Conservation (phyloP, 1,140 invertebrate genomes). For the Wasmannia auropunctata region DNA sequence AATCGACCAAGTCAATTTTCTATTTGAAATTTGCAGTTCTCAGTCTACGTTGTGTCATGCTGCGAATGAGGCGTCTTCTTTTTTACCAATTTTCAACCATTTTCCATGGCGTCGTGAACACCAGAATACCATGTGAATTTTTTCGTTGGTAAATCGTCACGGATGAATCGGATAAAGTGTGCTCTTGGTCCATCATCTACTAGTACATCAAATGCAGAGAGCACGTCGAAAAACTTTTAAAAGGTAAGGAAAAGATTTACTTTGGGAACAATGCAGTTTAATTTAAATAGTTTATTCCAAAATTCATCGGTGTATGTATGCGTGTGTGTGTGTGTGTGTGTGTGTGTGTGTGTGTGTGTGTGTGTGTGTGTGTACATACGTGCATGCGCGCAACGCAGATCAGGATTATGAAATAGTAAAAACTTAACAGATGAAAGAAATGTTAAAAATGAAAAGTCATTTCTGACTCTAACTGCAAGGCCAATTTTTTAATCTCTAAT, state of each 20-base stretch:
- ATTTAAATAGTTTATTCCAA: too few species aligned
- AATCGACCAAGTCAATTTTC: slow-evolving; percentile 49
- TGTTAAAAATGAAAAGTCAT: too few species aligned
- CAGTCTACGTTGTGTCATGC: neutral
- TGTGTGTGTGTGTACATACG: too few species aligned
- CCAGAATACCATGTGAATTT: neutral
- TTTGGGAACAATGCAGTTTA: neutral
- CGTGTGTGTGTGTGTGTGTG: too few species aligned
- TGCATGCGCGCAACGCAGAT: too few species aligned
- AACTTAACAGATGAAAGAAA: too few species aligned
- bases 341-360: too few species aligned
- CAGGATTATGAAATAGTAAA: too few species aligned
- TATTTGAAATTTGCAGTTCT: slow-evolving; percentile 44
- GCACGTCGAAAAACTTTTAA: neutral
- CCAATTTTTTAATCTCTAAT: too few species aligned
- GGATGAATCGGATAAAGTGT: neutral
- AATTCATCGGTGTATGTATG: too few species aligned
- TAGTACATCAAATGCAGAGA: neutral
- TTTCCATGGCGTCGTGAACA: neutral
- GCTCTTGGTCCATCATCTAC: neutral
- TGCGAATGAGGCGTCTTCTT: neutral
- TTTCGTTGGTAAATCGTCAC: neutral
- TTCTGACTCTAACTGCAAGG: too few species aligned
- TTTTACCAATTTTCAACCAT: neutral
- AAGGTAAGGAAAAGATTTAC: slow-evolving; percentile 3